A percentile compares a stretch with the other conserved stretches of the same genome.
Evolutionary conservation across 1,140 invertebrate genomes (phyloP).

Genomic region (Anadara kagoshimensis): DNA sequence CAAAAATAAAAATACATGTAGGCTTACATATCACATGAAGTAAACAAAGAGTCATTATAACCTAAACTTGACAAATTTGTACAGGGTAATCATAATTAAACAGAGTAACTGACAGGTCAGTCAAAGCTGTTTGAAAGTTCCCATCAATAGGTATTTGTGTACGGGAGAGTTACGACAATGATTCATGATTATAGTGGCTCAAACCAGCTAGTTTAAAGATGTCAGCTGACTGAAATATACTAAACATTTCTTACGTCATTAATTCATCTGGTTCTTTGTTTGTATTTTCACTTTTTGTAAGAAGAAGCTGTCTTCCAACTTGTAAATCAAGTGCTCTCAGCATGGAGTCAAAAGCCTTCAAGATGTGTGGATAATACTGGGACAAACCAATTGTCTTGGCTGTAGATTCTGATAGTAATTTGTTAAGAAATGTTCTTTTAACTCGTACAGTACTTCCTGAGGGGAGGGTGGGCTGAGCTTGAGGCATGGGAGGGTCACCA

Average conservation of each 20-base stretch:
- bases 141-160: no score
- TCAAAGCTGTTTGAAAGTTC: no score
- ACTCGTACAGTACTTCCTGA: conserved; percentile 94
- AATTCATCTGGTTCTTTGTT: conserved; percentile 98
- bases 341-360: conserved; percentile 97
- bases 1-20: no score
- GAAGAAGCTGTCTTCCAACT: conserved; percentile 95
- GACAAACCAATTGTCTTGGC: conserved; percentile 97
- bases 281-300: conserved; percentile 96
- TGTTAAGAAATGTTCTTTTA: conserved; percentile 86
- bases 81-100: no score
- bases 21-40: no score
- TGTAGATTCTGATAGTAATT: conserved; percentile 84
- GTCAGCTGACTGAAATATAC: background rate
- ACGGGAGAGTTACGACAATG: no score
- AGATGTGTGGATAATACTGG: conserved; percentile 95
- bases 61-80: no score
- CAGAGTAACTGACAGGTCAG: no score
- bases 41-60: no score
- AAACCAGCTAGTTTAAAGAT: no score
- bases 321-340: conserved; percentile 95
- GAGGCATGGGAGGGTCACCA: conserved; percentile 96
- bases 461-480: conserved; percentile 93
- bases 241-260: conserved; percentile 80
- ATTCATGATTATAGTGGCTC: no score